Evolutionary conservation across 2,797 vertebrate species (phyloP), one percentile per base, ranked within the genome.

Genomic region (Hypotaenidia philippensis): DNA sequence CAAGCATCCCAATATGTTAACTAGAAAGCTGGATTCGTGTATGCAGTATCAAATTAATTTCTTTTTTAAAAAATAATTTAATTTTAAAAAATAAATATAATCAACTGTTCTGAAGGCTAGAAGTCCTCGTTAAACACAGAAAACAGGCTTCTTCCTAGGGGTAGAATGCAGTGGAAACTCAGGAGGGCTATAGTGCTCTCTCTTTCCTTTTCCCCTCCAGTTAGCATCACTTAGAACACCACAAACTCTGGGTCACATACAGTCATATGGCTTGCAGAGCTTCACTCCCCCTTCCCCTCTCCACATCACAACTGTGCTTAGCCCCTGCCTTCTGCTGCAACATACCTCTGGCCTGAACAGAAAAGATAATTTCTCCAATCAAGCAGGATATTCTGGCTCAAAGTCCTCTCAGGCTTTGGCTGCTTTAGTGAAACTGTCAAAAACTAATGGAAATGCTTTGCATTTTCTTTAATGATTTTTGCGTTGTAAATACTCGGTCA

Each of bases 201-300:
- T 85, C 79, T 26, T 93, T 91, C 84, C 69, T 90, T 94, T 94
- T 91, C 61, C 57, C 72, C 83, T 78, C n/a, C 50, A 90, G 79
- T 83, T 65, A 94, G 57, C 72, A 64, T 75, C 85, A 86, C 63
- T 89, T 87, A 91, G 80, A 90, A 88, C 57, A 81, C 85, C 8
- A n/a, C 72, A 88, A 90, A 93, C 85, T 89, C 83, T 78, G 85
- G 93, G 90, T 94, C 90, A 94, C 50, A 71, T 76, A 61, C 47
- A 94, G 41, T 97, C 96, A 97, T 94, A 93, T 94, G 94, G 91
- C 86, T 88, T 72, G 69, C 94, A 94, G 93, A 95, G 32, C 87
- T 94, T 53, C 53, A 64, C 56, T 93, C 68, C 75, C 92, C 45
- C 38, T 94, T 89, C 63, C 83, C 81, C 53, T 88, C 57, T 85